Percentiles rank a stretch among this genome's conserved stretches.
phyloP scores from a whole-genome alignment of 2,888 invertebrate genomes.

The Stomorhina lunata region DNA sequence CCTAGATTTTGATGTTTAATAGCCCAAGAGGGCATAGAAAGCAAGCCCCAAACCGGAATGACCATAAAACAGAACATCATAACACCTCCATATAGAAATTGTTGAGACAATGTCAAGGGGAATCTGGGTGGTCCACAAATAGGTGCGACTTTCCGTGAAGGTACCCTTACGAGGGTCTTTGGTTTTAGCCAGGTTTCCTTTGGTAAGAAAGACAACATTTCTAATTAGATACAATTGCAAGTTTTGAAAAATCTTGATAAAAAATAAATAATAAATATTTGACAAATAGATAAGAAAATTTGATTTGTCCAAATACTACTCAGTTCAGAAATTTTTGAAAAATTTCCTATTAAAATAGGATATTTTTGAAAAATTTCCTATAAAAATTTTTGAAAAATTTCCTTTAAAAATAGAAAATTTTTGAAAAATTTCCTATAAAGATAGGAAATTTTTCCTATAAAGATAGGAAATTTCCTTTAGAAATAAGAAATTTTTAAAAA shows the following conservation, averaged over 20 bases:
- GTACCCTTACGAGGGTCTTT: constrained; percentile 11
- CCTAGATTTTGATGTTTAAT: constrained; percentile 57
- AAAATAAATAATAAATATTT: not conserved
- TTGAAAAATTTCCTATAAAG: too few species aligned
- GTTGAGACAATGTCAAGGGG: constrained; percentile 63
- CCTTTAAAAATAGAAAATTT: too few species aligned
- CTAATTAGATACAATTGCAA: not conserved
- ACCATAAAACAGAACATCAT: constrained; percentile 68
- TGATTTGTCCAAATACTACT: too few species aligned
- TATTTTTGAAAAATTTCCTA: too few species aligned
- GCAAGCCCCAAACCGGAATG: constrained; percentile 70
- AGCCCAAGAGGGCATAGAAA: constrained; percentile 69
- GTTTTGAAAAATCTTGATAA: not conserved
- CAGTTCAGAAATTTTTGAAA: too few species aligned
- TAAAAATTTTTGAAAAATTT: too few species aligned
- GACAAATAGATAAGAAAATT: too few species aligned
- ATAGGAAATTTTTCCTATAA: too few species aligned
- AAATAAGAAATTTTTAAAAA: too few species aligned
- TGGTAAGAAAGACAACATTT: constrained; percentile 20
- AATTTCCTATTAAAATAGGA: too few species aligned
- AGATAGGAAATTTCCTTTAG: too few species aligned
- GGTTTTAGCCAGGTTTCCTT: constrained; percentile 19
- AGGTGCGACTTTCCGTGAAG: constrained; percentile 12
- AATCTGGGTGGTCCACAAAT: constrained; percentile 72
- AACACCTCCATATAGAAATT: constrained; percentile 67